These are phyloP conservation scores for Kradibia gibbosae DNA, from an alignment of 1,140 invertebrate genomes.

Conservation along the genomic window DNA sequence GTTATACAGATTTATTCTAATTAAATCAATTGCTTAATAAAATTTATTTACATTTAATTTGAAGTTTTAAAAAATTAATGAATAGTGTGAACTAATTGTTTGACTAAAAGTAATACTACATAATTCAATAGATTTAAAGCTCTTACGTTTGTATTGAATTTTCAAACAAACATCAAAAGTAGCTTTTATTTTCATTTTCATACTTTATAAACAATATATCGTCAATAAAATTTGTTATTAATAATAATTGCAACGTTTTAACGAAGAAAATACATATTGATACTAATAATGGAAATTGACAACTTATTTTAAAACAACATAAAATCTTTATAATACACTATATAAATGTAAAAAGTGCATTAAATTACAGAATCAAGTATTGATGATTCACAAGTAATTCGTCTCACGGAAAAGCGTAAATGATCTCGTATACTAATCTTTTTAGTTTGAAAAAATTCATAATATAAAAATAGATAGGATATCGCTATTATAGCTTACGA, in stretches of 20 bases:
- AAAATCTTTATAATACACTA: constrained; percentile 22
- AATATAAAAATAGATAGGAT: constrained; percentile 37
- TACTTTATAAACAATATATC: too few species aligned
- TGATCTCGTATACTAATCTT: constrained; percentile 38
- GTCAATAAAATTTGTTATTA: too few species aligned
- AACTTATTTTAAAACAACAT: constrained; percentile 22
- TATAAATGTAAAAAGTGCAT: constrained; percentile 20
- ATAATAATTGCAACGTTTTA: not conserved
- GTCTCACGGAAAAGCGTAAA: constrained; percentile 26
- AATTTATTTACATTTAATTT: not conserved
- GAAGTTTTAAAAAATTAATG: not conserved
- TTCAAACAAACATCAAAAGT: too few species aligned
- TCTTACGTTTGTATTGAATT: too few species aligned
- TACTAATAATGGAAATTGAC: not conserved
- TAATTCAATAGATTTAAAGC: too few species aligned
- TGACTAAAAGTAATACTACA: too few species aligned
- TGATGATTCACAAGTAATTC: constrained; percentile 44
- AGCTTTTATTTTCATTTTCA: too few species aligned
- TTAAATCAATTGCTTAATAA: not conserved
- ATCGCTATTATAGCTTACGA: not conserved
- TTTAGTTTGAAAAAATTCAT: constrained; percentile 36
- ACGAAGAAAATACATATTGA: not conserved
- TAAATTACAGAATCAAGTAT: constrained; percentile 36
- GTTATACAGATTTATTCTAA: not conserved
- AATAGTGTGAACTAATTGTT: not conserved